Evolutionary conservation across 2,888 invertebrate species (phyloP).

Genomic region (Uloborus plumipes): DNA sequence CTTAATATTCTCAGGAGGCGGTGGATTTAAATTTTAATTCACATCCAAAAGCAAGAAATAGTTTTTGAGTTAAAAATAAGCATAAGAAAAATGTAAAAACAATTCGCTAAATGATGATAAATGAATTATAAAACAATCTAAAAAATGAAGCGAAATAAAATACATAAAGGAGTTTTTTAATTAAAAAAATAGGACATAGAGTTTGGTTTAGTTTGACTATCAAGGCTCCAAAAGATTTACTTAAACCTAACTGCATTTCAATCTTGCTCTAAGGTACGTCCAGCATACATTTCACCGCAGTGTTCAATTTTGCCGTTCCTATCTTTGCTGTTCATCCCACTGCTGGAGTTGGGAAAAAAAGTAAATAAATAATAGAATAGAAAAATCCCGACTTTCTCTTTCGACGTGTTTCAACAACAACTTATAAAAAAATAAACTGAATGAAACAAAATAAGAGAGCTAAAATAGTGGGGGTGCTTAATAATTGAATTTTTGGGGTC

Average conservation of each 20-base stretch:
- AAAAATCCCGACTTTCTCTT: conserved; percentile 5
- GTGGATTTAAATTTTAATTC: no score
- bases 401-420: conserved; percentile 25
- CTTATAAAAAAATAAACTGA: conserved; percentile 25
- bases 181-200: no score
- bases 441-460: conserved; percentile 34
- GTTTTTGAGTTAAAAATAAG: no score
- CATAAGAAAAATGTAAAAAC: no score
- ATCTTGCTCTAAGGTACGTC: neutral
- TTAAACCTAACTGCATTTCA: neutral
- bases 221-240: neutral
- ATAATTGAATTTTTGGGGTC: conserved; percentile 61
- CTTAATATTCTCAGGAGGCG: no score
- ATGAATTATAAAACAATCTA: no score
- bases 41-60: no score
- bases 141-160: no score
- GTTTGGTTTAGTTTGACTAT: no score
- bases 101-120: no score
- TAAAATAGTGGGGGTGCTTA: conserved; percentile 37
- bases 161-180: no score
- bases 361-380: neutral
- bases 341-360: neutral
- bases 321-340: neutral
- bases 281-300: neutral
- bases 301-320: neutral